phyloP scores from a whole-genome alignment of 2,888 invertebrate species.

The Caenorhabditis becei region DNA sequence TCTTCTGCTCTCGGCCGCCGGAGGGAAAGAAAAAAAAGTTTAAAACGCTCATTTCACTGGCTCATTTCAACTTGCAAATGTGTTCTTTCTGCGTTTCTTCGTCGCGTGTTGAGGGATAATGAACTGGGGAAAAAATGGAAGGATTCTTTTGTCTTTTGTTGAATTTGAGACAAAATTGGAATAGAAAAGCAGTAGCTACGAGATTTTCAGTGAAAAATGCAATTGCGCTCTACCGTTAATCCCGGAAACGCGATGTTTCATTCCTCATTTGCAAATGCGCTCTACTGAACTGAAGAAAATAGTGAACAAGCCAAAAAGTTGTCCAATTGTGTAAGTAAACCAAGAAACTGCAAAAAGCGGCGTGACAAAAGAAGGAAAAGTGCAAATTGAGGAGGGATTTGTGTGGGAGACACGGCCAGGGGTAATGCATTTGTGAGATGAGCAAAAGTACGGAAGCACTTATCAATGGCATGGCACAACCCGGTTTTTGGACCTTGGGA shows the following conservation, averaged over 20 bases:
- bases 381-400: slow-evolving; percentile 8
- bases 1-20: neutral
- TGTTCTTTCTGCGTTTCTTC: slow-evolving; percentile 26
- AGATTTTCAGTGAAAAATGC: too few species aligned
- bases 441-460: slow-evolving; percentile 18
- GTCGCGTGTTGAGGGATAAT: slow-evolving; percentile 13
- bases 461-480: too few species aligned
- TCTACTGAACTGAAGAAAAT: too few species aligned
- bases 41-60: neutral
- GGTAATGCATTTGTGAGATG: slow-evolving; percentile 29
- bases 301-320: too few species aligned
- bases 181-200: neutral
- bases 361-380: slow-evolving; percentile 11
- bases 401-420: neutral
- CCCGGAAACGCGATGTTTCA: too few species aligned
- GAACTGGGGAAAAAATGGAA: slow-evolving; percentile 8
- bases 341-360: slow-evolving; percentile 10
- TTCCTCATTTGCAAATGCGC: too few species aligned
- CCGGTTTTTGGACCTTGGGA: neutral
- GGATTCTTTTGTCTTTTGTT: too few species aligned
- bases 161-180: too few species aligned
- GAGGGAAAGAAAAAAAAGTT: slow-evolving; percentile 7
- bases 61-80: slow-evolving; percentile 32
- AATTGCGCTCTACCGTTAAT: too few species aligned
- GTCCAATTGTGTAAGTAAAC: too few species aligned